These are phyloP conservation scores for Benthosema pterotum DNA, from an alignment of 2,797 vertebrate genomes.

Conservation along the genomic window DNA sequence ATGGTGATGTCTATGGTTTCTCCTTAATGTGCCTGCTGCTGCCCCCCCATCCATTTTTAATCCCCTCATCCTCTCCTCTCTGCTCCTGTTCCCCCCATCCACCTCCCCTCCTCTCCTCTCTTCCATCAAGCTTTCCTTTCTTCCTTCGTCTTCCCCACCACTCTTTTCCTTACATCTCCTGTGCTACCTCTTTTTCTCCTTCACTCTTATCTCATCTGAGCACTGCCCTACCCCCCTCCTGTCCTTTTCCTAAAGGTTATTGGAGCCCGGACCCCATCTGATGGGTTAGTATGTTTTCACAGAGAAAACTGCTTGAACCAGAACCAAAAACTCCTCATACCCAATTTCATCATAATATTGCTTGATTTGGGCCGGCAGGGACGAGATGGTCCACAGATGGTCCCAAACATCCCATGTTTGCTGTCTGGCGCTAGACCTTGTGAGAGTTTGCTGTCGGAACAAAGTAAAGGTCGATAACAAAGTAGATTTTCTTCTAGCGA, in stretches of 20 bases:
- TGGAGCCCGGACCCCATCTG: slow-evolving; percentile 51
- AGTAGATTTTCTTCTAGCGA: too few relatives aligned
- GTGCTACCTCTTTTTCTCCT: slow-evolving; percentile 30
- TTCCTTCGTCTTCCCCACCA: neutral
- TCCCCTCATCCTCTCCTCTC: slow-evolving; percentile 33
- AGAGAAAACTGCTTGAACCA: slow-evolving; percentile 34
- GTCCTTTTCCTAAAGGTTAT: slow-evolving; percentile 13
- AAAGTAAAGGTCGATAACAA: too few relatives aligned
- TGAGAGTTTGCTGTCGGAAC: too few relatives aligned
- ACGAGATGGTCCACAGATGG: too few relatives aligned
- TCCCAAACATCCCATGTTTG: neutral
- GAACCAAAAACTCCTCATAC: slow-evolving; percentile 29
- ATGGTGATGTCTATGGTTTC: slow-evolving; percentile 64
- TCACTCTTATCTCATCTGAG: neutral
- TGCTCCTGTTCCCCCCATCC: neutral
- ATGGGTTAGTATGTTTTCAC: slow-evolving; percentile 59
- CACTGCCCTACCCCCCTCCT: neutral
- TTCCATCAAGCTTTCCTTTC: neutral
- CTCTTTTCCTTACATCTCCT: neutral
- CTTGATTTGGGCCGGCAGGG: too few relatives aligned
- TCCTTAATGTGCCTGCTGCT: slow-evolving; percentile 56
- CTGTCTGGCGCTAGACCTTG: too few relatives aligned
- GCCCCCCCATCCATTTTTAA: slow-evolving; percentile 69
- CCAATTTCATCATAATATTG: slow-evolving; percentile 26
- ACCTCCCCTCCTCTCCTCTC: neutral